Percentiles rank a stretch among this genome's conserved stretches.
These are phyloP conservation scores for Ascidia mentula DNA, from an alignment of 23 tunicate species.

Conservation along the genomic window DNA sequence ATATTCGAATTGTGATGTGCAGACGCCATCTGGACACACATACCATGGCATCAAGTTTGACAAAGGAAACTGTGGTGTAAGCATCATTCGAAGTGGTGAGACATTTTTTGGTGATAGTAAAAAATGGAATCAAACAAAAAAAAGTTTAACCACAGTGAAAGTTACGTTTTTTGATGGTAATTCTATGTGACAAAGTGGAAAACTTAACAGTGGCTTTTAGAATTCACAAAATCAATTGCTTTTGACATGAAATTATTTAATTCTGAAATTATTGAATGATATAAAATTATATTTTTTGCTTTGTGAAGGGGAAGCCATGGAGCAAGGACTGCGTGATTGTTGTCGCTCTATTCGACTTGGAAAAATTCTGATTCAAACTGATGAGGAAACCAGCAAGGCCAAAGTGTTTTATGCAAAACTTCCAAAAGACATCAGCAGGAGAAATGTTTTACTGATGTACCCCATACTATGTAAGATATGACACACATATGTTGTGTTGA, in stretches of 20 bases:
- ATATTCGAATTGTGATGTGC: constrained; percentile 49
- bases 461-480: constrained; percentile 75
- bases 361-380: constrained; percentile 88
- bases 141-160: no score
- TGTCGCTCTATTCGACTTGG: constrained; percentile 97
- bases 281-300: background rate
- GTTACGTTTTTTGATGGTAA: no score
- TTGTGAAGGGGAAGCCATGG: constrained; percentile 91
- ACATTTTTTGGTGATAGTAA: no score
- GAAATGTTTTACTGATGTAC: constrained; percentile 94
- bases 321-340: constrained; percentile 91
- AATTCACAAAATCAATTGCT: no score
- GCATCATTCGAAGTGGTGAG: constrained; percentile 86
- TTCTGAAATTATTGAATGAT: no score
- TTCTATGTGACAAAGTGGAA: no score
- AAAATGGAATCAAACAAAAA: no score
- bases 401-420: constrained; percentile 98
- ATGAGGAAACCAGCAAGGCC: constrained; percentile 82
- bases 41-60: constrained; percentile 85
- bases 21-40: constrained; percentile 57
- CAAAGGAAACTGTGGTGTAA: constrained; percentile 97
- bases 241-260: no score
- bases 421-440: constrained; percentile 81
- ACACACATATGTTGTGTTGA: no score
- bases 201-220: no score